Percentiles rank a stretch among this genome's conserved stretches.
Conservation (phyloP, 2,113 vertebrate species). For the Hypanus sabinus region DNA sequence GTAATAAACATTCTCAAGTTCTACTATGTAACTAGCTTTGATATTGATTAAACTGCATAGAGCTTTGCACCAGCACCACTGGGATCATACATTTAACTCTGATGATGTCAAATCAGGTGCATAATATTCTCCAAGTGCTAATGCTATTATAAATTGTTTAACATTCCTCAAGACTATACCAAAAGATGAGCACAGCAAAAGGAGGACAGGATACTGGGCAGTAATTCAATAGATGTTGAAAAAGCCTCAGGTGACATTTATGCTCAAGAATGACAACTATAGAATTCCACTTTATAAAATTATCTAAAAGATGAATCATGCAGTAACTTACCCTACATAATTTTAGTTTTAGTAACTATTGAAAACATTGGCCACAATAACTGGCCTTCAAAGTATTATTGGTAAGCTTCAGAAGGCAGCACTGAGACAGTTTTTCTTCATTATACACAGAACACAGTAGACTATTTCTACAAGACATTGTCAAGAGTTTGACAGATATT, state of each 20-base stretch:
- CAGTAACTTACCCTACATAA: not conserved
- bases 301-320: not conserved
- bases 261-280: not conserved
- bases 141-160: not conserved
- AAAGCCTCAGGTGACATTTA: not conserved
- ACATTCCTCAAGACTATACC: not conserved
- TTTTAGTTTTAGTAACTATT: not conserved
- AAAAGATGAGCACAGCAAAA: not conserved
- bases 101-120: not conserved
- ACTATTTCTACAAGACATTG: too few relatives aligned
- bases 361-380: not conserved
- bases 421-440: too few relatives aligned
- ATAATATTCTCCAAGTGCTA: not conserved
- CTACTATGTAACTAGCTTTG: too few relatives aligned
- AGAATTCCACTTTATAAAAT: not conserved
- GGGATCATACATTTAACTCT: not conserved
- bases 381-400: not conserved
- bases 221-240: not conserved
- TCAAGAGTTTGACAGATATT: too few relatives aligned
- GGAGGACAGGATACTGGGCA: too few relatives aligned
- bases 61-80: not conserved
- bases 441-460: too few relatives aligned
- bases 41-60: not conserved
- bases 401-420: not conserved
- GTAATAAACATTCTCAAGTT: too few relatives aligned